phyloP scores from a whole-genome alignment of 2,888 invertebrate species.

The Trissoscelio sp. region DNA sequence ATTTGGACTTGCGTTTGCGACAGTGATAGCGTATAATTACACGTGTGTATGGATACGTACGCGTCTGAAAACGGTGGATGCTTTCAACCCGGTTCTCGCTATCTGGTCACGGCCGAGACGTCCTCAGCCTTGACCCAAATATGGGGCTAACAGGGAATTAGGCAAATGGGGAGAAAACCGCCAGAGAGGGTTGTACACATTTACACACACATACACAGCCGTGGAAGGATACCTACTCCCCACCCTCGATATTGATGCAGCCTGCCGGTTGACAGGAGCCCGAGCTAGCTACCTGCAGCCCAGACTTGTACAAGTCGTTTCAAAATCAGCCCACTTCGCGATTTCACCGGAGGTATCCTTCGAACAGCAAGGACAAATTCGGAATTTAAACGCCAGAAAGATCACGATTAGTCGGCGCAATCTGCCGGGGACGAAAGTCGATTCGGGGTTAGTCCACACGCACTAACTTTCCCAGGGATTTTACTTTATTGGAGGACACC shows the following conservation, averaged over 20 bases:
- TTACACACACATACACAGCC: conserved; percentile 60
- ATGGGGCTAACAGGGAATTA: conserved; percentile 76
- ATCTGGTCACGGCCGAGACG: conserved; percentile 72
- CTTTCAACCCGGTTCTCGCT: conserved; percentile 61
- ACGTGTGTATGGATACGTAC: conserved; percentile 46
- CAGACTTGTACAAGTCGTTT: conserved; percentile 74
- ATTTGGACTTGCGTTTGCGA: conserved; percentile 2
- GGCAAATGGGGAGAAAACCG: conserved; percentile 73
- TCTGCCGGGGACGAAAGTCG: neutral
- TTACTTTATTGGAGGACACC: no score
- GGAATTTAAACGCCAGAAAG: neutral
- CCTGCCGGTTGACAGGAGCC: conserved; percentile 76
- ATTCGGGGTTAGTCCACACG: no score
- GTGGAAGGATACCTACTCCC: conserved; percentile 54
- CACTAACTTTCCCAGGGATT: no score
- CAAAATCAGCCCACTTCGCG: conserved; percentile 48
- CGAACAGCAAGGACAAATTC: conserved; percentile 41
- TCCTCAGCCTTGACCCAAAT: conserved; percentile 77
- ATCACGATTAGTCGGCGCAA: neutral
- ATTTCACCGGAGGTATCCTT: conserved; percentile 12
- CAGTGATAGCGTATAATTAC: conserved; percentile 48
- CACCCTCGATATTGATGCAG: conserved; percentile 75
- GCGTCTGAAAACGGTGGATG: conserved; percentile 58
- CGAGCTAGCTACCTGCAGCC: conserved; percentile 80
- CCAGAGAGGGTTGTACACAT: conserved; percentile 63